Evolutionary conservation across 2,888 invertebrate genomes (phyloP), one percentile per base, ranked within the genome.

Genomic region (Synergus umbraculus): DNA sequence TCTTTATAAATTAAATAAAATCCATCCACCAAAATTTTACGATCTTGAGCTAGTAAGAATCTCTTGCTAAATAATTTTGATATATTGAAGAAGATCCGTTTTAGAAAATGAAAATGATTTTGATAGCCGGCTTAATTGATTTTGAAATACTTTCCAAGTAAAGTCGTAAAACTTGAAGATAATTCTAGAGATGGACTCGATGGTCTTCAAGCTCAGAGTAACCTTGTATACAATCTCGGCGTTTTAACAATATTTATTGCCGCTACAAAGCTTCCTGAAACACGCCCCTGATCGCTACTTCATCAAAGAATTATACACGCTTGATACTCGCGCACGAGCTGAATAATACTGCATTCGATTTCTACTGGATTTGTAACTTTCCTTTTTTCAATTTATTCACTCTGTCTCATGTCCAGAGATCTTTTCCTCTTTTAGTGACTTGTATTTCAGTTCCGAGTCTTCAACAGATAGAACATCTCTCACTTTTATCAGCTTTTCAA

Each of bases 201-300:
- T 79, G 77, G 76, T 81, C 79, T 81, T 60, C 65, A 76, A 79
- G 79, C 8, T 49, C 10, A 49, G 49, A 49, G 84, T 86, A 80
- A 81, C 77, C 65, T 81, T 46, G 67, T 79, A 29, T 76, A 76
- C 65, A 77, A 82, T 82, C 76, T 76, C 78, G 58, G 73, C 81
- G 78, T 79, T 83, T 84, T 85, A 83, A 79, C 63, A 69, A 78
- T 82, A 87, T 87, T 87, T 85, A 87, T 87, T 79, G 82, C 58
- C 77, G 76, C 77, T 82, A 54, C 76, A 63, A 78, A 49, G 81
- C 78, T 77, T 73, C 77, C 77, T 67, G 69, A 65, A 77, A 76
- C 69, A 76, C 67, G 79, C 82, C 69, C 65, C 78, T 78, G 79
- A 77, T 80, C 76, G 81, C 81, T 81, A 81, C 85, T 84, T 83